Evolutionary conservation across 37 sponge, comb jelly and placozoan genomes (phyloP).

Genomic region (Ephydatia muelleri): DNA sequence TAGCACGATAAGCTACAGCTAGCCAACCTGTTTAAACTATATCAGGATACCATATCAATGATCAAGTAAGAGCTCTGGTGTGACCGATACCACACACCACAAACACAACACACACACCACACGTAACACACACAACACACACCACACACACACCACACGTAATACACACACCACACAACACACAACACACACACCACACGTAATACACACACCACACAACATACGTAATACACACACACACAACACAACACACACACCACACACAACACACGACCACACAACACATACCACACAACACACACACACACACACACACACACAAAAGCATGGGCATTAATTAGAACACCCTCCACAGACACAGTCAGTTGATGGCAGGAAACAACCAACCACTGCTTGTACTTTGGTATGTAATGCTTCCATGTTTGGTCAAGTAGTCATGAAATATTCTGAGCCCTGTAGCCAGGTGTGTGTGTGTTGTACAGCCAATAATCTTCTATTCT

Average conservation of each 20-base stretch:
- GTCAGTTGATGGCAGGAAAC: conserved; percentile 36
- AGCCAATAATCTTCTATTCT: background rate
- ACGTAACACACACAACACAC: too few species aligned
- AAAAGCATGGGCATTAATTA: background rate
- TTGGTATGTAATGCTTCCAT: conserved; percentile 36
- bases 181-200: too few species aligned
- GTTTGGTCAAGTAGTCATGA: background rate
- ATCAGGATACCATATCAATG: conserved; percentile 42
- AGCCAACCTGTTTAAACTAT: conserved; percentile 37
- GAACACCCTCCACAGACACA: conserved; percentile 16
- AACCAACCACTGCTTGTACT: conserved; percentile 46
- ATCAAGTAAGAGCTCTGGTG: conserved; percentile 57
- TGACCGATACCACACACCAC: background rate
- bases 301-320: background rate
- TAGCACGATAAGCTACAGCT: background rate
- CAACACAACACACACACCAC: background rate
- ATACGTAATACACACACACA: too few species aligned
- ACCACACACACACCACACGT: background rate
- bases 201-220: background rate
- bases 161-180: too few species aligned
- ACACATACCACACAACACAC: too few species aligned
- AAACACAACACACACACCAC: background rate
- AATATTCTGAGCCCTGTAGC: background rate
- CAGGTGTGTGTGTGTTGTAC: background rate
- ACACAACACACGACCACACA: too few species aligned